Base-by-base conservation (phyloP, 2,113 vertebrate genomes). In the Copsychus sechellarum region DNA sequence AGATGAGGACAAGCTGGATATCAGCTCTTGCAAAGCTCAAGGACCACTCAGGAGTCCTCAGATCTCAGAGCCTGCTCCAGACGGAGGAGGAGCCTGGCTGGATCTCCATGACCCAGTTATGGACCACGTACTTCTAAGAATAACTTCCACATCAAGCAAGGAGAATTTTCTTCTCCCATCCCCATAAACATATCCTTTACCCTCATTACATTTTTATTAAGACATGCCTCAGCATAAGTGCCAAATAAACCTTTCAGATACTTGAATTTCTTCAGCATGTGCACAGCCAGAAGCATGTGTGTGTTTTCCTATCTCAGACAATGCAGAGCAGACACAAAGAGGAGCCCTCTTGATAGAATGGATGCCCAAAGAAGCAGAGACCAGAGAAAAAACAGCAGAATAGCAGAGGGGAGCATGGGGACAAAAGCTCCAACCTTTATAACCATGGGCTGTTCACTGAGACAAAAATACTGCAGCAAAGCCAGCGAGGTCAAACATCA, bases 91-190 rank as follows among this genome's bases (percentile, higher is more conserved):
- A 97, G 95, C 73, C 86, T 94, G 90, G 90, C 90, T 90, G 78
- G 29, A 84, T 94, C 88, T 88, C 77, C 45, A 81, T 95, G 94
- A 96, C 90, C 93, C 86, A 95, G 76, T 96, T 96, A 96, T 95
- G 92, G 79, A 92, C 93, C 76, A 90, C 1, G 0, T 74, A 96
- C 51, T 96, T 96, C 95, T 86, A 96, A 96, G 94, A 97, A 97
- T 96, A 97, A 95, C 92, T 90, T 83, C 34, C 51, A 86, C 92
- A 96, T 94, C 95, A 96, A 90, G 85, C 2, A 0, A 81, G 33
- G 56, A 73, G 93, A 95, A 97, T 96, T 91, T 95, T 96, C 79
- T 88, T 86, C 64, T 78, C 72, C 50, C 2, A 0, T 77, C 43
- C 43, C 88, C 82, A 94, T 60, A 93, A 94, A 92, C 92, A 91